Evolutionary conservation across 2,797 vertebrate genomes (phyloP), one percentile per base, ranked within the genome.

Genomic region (Antennarius maculatus): DNA sequence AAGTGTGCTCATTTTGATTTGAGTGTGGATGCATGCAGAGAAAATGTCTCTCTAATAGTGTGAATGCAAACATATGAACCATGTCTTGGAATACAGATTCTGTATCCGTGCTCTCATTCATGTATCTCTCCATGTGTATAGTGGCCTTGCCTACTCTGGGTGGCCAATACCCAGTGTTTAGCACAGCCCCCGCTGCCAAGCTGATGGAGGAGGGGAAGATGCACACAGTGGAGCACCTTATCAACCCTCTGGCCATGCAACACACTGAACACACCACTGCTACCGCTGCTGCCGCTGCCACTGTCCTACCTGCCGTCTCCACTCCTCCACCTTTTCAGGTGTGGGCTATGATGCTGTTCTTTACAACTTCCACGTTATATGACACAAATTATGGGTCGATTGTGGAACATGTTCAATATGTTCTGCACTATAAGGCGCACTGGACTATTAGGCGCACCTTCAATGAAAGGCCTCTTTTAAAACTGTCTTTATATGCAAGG

Each of bases 321-420:
- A 98, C 97, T 0, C 98, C 98, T 4, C 98, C 97, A 9, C 97
- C 98, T 28, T 99, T 95, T 88, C 97, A 99, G 96, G 98, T 99
- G 53, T 17, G 81, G 11, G 43, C 42, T 16, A 18, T 29, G n/a
- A 42, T 2, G n/a, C 8, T 60, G 27, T 49, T 54, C 2, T 15
- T 51, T 31, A 47, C 3, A 61, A 43, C 9, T 39, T 39, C 37
- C 7, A 8, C 10, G 2, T 43, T 43, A 43, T 43, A 15, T 14
- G 42, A 43, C 42, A 43, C 42, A 43, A 37, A 54, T 34, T 31
- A 31, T 31, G 29, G 3, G 7, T 31, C 7, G 29, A 31, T 3
- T 31, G 15, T 2, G 12, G 27, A 34, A 15, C 37, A 8, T 43
- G 42, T 23, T 1, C 23, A 23, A 23, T 23, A 23, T 23, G 23